phyloP scores from a whole-genome alignment of 1,140 invertebrate species.

The Saccostrea cuccullata region DNA sequence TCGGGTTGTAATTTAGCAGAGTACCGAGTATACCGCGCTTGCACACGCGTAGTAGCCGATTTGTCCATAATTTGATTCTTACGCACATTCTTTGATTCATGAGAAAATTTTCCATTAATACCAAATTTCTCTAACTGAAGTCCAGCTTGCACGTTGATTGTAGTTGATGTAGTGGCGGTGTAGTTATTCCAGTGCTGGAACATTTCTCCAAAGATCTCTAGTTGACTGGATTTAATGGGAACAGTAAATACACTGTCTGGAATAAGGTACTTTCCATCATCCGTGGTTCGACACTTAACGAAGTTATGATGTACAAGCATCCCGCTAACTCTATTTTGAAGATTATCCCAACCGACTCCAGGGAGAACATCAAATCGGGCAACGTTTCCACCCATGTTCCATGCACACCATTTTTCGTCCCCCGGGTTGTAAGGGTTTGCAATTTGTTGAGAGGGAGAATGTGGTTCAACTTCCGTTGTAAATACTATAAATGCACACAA shows the following conservation, averaged over 20 bases:
- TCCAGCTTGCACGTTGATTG: constrained; percentile 66
- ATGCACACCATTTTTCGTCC: background rate
- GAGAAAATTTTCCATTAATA: constrained; percentile 70
- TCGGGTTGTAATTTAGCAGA: constrained; percentile 65
- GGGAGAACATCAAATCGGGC: constrained; percentile 63
- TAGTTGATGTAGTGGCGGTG: constrained; percentile 64
- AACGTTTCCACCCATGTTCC: background rate
- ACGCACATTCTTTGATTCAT: constrained; percentile 61
- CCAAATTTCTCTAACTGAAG: constrained; percentile 52
- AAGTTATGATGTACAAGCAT: constrained; percentile 57
- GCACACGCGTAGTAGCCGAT: constrained; percentile 64
- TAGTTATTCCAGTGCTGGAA: constrained; percentile 68
- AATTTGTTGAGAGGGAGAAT: background rate
- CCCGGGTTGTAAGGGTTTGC: background rate
- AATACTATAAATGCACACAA: too few relatives aligned
- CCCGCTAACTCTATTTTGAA: constrained; percentile 66
- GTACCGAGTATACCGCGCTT: constrained; percentile 67
- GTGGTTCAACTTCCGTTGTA: background rate
- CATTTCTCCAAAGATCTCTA: constrained; percentile 67
- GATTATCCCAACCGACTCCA: constrained; percentile 70
- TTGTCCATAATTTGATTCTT: constrained; percentile 64
- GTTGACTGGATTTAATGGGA: constrained; percentile 62
- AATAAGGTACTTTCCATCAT: constrained; percentile 65
- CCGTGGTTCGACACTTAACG: constrained; percentile 60
- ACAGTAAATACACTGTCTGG: constrained; percentile 60